Conservation (phyloP, 2,113 vertebrate genomes). For the Equus przewalskii region DNA sequence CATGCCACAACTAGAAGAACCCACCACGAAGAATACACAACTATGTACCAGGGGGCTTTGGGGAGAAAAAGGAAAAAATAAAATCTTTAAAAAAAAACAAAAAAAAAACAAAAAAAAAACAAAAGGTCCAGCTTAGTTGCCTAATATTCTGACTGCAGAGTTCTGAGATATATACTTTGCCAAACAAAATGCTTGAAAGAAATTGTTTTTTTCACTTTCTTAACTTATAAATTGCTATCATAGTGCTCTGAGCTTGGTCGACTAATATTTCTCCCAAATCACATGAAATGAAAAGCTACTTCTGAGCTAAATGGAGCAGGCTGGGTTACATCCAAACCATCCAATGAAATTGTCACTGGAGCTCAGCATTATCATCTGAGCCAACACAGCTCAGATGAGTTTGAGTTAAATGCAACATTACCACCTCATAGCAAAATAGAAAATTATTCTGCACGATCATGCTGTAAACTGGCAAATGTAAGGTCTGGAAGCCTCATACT, state of each 20-base stretch:
- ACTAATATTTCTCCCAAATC: not conserved
- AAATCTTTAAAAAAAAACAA: too few relatives aligned
- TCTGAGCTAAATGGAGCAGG: fast-evolving
- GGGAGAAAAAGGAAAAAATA: too few relatives aligned
- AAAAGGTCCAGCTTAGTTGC: not conserved
- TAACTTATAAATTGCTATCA: not conserved
- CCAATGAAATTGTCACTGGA: not conserved
- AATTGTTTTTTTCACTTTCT: not conserved
- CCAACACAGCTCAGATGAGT: fast-evolving
- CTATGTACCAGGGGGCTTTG: too few relatives aligned
- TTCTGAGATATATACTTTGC: not conserved
- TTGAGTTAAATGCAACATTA: conserved; percentile 63
- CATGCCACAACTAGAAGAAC: too few relatives aligned
- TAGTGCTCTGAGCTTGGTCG: not conserved
- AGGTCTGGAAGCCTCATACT: conserved; percentile 32
- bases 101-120: too few relatives aligned
- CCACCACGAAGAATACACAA: too few relatives aligned
- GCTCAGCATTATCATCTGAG: fast-evolving
- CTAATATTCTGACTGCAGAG: not conserved
- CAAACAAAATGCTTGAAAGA: not conserved
- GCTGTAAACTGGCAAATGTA: not conserved
- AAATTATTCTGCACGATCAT: not conserved
- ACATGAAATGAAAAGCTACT: not conserved
- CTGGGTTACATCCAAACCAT: not conserved
- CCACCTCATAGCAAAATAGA: conserved; percentile 8